Evolutionary conservation across 2,113 vertebrate genomes (phyloP).

Genomic region (Actenoides hombroni): DNA sequence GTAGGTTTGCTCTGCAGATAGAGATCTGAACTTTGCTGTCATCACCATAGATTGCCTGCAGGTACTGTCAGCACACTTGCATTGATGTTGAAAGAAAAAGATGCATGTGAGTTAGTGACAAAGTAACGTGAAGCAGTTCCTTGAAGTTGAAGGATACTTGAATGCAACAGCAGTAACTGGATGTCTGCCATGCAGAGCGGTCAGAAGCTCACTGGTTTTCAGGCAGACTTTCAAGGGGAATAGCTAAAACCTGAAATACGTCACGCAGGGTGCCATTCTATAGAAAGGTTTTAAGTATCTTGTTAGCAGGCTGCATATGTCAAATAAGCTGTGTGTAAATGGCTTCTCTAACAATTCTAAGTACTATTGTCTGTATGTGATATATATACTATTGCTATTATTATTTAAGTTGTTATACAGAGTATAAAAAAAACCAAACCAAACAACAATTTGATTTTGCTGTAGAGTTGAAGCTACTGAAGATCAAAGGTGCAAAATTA

Average conservation of each 20-base stretch:
- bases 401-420: neutral
- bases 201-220: neutral
- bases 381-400: neutral
- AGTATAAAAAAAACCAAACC: neutral
- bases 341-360: neutral
- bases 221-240: neutral
- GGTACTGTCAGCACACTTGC: neutral
- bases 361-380: neutral
- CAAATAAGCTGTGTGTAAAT: neutral
- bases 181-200: rapidly evolving
- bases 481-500: neutral
- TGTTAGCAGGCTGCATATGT: neutral
- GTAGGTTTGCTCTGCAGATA: neutral
- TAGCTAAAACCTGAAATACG: neutral
- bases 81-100: neutral
- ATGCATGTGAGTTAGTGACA: rapidly evolving
- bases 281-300: neutral
- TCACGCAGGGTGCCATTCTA: neutral
- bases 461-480: neutral
- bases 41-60: neutral
- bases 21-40: neutral
- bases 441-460: rapidly evolving
- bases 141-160: neutral
- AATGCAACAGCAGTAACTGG: neutral
- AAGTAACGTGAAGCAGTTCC: neutral